These are phyloP conservation scores for Amiota minor DNA, from an alignment of 2,888 invertebrate species.

Conservation along the genomic window DNA sequence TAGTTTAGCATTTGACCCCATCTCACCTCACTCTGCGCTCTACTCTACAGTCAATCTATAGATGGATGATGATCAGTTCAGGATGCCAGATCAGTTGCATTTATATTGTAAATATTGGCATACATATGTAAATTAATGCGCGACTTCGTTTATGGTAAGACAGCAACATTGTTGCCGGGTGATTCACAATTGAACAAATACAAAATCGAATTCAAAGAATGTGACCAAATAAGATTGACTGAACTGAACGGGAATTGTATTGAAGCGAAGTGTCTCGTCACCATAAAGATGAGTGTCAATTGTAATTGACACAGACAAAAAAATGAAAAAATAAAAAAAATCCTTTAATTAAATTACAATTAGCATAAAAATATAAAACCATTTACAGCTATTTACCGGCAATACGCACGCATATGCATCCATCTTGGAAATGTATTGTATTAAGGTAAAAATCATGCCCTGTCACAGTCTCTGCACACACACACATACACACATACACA, in stretches of 20 bases:
- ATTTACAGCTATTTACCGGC: no score
- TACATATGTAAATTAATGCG: slow-evolving; percentile 42
- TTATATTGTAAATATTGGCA: slow-evolving; percentile 50
- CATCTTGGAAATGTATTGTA: no score
- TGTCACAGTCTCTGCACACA: slow-evolving; percentile 1
- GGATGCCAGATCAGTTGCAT: background rate
- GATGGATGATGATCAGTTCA: background rate
- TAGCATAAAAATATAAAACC: background rate
- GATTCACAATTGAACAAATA: background rate
- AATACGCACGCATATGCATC: no score
- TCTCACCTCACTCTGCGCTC: slow-evolving; percentile 8
- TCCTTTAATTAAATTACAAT: slow-evolving; percentile 8
- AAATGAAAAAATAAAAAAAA: no score
- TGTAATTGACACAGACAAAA: no score
- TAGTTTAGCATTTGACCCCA: slow-evolving; percentile 41
- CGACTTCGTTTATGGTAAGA: slow-evolving; percentile 26
- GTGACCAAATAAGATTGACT: background rate
- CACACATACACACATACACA: no score
- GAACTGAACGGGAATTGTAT: background rate
- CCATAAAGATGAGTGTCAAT: no score
- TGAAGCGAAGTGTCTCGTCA: background rate
- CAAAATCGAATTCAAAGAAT: background rate
- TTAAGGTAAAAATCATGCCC: slow-evolving; percentile 13
- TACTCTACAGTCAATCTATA: background rate
- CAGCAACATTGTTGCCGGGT: slow-evolving; percentile 11